phyloP scores from a whole-genome alignment of 2,113 vertebrate species.

The Otus sunia region DNA sequence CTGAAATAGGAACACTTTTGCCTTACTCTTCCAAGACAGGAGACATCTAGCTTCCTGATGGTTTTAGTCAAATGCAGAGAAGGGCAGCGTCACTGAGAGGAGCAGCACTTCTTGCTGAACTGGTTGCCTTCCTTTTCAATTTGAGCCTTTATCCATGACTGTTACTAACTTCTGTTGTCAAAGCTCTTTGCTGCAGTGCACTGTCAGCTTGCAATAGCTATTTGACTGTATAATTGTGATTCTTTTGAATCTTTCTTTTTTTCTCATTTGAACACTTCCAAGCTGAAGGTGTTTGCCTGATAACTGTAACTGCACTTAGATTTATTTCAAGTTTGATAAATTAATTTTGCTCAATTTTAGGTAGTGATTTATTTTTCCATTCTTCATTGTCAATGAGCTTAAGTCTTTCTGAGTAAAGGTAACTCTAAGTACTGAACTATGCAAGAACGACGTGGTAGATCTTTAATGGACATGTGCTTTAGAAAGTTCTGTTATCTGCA shows the following conservation, averaged over 20 bases:
- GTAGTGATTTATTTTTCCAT: neutral
- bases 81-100: neutral
- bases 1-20: neutral
- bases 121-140: neutral
- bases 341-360: neutral
- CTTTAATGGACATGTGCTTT: neutral
- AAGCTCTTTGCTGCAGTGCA: neutral
- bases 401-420: neutral
- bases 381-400: neutral
- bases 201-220: neutral
- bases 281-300: neutral
- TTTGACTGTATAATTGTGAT: neutral
- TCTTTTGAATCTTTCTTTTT: neutral
- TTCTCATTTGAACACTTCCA: neutral
- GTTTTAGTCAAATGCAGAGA: neutral
- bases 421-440: neutral
- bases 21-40: neutral
- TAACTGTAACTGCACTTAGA: neutral
- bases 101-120: neutral
- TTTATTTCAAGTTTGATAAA: neutral
- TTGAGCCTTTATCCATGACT: neutral
- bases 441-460: neutral
- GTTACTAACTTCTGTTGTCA: neutral
- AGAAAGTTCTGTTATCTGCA: neutral
- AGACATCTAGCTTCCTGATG: neutral